These are phyloP conservation scores for Sclerodermus sp. DNA, from an alignment of 2,888 invertebrate genomes.

Conservation along the genomic window DNA sequence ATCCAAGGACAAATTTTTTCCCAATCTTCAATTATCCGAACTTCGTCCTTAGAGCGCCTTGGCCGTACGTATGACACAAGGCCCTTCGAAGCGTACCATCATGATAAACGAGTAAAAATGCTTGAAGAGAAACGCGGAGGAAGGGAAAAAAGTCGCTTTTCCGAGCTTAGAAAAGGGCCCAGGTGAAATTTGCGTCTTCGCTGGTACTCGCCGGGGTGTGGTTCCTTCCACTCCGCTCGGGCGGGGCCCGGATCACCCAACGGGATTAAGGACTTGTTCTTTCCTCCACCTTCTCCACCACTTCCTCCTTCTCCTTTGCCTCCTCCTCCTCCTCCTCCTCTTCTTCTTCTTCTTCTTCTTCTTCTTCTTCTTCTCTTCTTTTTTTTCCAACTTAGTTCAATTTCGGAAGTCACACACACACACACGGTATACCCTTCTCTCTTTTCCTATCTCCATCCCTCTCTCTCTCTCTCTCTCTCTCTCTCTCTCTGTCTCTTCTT, in stretches of 20 bases:
- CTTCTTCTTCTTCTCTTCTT: too few species aligned
- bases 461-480: neutral
- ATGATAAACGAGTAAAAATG: neutral
- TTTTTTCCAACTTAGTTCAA: slow-evolving; percentile 40
- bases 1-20: too few species aligned
- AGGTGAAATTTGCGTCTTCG: slow-evolving; percentile 29
- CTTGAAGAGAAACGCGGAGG: neutral
- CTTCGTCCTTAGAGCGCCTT: too few species aligned
- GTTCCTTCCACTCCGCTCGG: slow-evolving; percentile 39
- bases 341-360: too few species aligned
- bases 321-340: too few species aligned
- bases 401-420: slow-evolving; percentile 22
- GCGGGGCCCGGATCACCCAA: slow-evolving; percentile 40
- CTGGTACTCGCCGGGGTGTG: slow-evolving; percentile 38
- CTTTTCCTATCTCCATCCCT: slow-evolving; percentile 34
- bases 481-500: slow-evolving; percentile 1
- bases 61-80: too few species aligned
- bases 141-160: slow-evolving; percentile 6
- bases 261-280: slow-evolving; percentile 35
- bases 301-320: neutral
- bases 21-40: too few species aligned
- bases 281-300: neutral
- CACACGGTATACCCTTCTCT: too few species aligned
- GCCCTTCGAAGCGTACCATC: neutral
- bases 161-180: slow-evolving; percentile 29